phyloP scores from a whole-genome alignment of 2,888 invertebrate genomes.

The Drosophila fulvimacula region DNA sequence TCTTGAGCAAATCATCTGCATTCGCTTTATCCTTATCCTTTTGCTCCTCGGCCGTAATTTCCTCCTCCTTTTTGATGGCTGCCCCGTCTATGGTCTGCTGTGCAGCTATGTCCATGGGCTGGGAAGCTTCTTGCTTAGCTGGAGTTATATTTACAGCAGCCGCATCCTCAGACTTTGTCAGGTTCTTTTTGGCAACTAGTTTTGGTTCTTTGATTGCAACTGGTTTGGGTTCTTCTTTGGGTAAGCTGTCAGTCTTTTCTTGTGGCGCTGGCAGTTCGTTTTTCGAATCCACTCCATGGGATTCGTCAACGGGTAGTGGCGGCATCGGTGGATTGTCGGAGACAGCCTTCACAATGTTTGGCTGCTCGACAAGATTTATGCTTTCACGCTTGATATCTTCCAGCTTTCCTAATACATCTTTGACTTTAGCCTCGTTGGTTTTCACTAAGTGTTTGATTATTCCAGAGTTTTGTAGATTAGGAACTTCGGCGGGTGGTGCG shows the following conservation, averaged over 20 bases:
- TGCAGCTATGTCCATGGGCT: slow-evolving; percentile 1
- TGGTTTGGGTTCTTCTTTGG: slow-evolving; percentile 15
- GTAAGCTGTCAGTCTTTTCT: slow-evolving; percentile 11
- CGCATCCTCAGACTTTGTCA: slow-evolving; percentile 4
- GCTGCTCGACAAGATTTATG: slow-evolving; percentile 24
- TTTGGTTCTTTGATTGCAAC: neutral
- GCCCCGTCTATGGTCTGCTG: slow-evolving; percentile 83
- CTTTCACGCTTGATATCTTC: slow-evolving; percentile 27
- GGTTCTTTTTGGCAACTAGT: slow-evolving; percentile 15
- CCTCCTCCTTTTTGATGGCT: slow-evolving; percentile 85
- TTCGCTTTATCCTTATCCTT: slow-evolving; percentile 74
- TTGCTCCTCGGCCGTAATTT: slow-evolving; percentile 82
- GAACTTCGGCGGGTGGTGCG: slow-evolving; percentile 35
- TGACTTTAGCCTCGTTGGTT: slow-evolving; percentile 20
- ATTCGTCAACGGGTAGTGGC: slow-evolving; percentile 79
- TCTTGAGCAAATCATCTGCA: slow-evolving; percentile 81
- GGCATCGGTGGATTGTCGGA: slow-evolving; percentile 68
- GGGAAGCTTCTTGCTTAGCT: neutral
- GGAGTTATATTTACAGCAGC: neutral
- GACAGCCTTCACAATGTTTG: slow-evolving; percentile 17
- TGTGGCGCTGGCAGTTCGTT: slow-evolving; percentile 16
- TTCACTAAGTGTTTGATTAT: slow-evolving; percentile 47
- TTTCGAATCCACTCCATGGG: slow-evolving; percentile 37
- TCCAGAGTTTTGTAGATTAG: slow-evolving; percentile 44
- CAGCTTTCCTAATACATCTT: slow-evolving; percentile 35